Base-by-base conservation (phyloP, 2,113 vertebrate genomes). In the Thinocorus orbignyianus region DNA sequence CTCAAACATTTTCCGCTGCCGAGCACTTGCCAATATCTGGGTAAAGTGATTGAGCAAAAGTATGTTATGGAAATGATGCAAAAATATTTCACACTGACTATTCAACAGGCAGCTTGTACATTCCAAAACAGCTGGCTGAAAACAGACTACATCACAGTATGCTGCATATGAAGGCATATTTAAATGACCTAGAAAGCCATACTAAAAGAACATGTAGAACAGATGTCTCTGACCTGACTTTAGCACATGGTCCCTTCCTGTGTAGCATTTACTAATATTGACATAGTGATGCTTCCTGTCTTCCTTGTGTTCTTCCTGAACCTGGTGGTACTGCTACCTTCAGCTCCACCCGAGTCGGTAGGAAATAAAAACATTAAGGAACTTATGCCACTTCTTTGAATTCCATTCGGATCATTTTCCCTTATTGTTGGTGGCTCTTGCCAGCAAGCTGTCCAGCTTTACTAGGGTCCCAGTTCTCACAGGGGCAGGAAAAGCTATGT, bases 201-300 rank as follows among this genome's bases (percentile, higher is more conserved):
- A 17, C 28, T 42, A 10, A 51, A 73, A 42, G 7, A 58, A 13
- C 17, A 16, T 6, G 13, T 17, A 20, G 16, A 4, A 4, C 7
- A 51, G 33, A 14, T 68, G 15, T 6, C 15, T 73, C 31, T 73
- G 62, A 35, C n/a, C 49, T 86, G 28, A 39, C 17, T 41, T 58
- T 35, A 70, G 42, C 17, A n/a, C 11, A 2, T 5, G 33, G 17
- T 44, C 11, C 3, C 41, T 86, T 35, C 35, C 54, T 7, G 1
- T 0, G 0, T 23, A 61, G 30, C 33, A 35, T 64, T 55, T 60
- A 23, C 8, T 71, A 31, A 30, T 48, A 44, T 5, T 52, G 24
- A 31, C 26, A 20, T 9, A 46, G 41, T 31, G 11, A 39, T 83
- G 30, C 3, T 64, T 64, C 17, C 46, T 84, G 1, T 41, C 30